Evolutionary conservation across 2,888 invertebrate genomes (phyloP), one percentile per base, ranked within the genome.

Genomic region (Ditula angustiorana): DNA sequence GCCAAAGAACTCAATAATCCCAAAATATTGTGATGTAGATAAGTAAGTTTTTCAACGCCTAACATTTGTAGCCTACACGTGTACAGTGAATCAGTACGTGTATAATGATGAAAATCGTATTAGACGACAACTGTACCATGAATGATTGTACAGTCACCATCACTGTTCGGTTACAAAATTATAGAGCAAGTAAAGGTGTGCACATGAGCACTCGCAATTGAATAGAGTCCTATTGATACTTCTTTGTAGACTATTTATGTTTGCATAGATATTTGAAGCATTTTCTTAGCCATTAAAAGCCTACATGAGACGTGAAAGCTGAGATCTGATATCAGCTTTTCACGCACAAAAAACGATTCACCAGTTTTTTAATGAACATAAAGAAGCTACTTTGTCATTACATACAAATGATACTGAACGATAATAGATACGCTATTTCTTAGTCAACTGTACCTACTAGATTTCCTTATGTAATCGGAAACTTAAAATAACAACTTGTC

Each of bases 401-500:
- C 30, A 10, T 2, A 11, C 10, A 30, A 30, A 11, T 33, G 37
- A 37, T 16, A 13, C 16, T 7, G 2, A 16, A 33, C 33, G 11
- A n/a, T 16, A 7, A n/a, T n/a, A 16, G 37, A 10, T 16, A 19
- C 2, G 10, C 19, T 19, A 13, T 10, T 10, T 19, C 41, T 19
- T 3, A 2, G 16, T 16, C 19, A 2, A 41, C 41, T 19, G 19
- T 41, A 19, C 10, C 2, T 41, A 41, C 41, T 8, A 16, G 19
- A 1, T 2, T 41, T 19, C 7, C 8, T 41, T 41, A 52, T 16
- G 23, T 41, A 30, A 52, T 41, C n/a, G 10, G 16, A 46, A 21
- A 16, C 2, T 16, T 35, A 47, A 30, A 57, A 50, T 24, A 63
- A 50, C 28, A 65, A 56, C 55, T 57, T 68, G 30, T 65, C 55